Base-by-base conservation (phyloP, 2,888 invertebrate genomes). In the Cyaniris semiargus region DNA sequence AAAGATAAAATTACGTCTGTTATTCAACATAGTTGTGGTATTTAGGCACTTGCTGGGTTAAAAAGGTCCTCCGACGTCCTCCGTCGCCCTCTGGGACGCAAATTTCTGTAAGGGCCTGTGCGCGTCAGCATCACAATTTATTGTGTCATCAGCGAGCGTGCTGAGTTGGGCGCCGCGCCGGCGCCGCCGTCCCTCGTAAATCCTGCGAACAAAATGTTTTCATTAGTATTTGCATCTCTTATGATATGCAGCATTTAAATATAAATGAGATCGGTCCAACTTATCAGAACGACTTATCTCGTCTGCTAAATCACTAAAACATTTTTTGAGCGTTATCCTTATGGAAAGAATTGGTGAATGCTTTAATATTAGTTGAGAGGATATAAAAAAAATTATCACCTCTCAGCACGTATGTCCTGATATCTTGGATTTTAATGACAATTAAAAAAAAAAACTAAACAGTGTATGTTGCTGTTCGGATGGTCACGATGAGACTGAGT, bases 1-100 rank as follows among this genome's bases (percentile, higher is more conserved):
- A 87, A 96, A 95, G 90, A 96, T 93, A 94, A 96, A 95, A 90
- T 96, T 96, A 82, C 96, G 95, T 80, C 91, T 90, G 83, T 91
- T 93, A 81, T 87, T 89, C 89, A 93, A 85, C 92, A 93, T 93
- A 83, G 84, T 90, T 85, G 83, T 81, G 84, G 84, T 82, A 81
- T 85, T 87, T 88, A 92, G 91, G 91, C 92, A 93, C 93, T 91
- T 90, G 85, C 87, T 89, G 89, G 88, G 87, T 80, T 82, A 81
- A 88, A 87, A 88, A 88, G 81, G 83, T 84, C 84, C 85, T 90
- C 89, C 77, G 91, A 92, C 91, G 92, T 92, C 93, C 92, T 90
- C 90, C 93, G 91, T 84, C 94, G 93, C 87, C 94, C 94, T 93
- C 94, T 89, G 88, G 94, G 94, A 92, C 94, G 93, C 88, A 93